Evolutionary conservation across 1,140 invertebrate genomes (phyloP).

Genomic region (Colletes latitarsis): DNA sequence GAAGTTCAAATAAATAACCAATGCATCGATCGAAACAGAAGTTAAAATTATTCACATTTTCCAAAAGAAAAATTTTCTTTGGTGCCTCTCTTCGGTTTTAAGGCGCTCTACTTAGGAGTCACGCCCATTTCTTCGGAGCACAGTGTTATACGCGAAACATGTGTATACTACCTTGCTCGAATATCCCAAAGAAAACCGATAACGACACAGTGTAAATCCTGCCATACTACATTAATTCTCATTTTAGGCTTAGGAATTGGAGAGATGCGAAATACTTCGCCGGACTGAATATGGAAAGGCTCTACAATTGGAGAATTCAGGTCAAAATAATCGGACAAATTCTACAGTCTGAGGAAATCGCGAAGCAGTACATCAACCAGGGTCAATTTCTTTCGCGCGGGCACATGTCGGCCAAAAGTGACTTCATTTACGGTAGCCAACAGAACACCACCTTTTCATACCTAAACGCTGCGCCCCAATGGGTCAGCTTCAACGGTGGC

Average conservation of each 20-base stretch:
- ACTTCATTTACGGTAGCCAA: slow-evolving; percentile 78
- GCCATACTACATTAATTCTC: background rate
- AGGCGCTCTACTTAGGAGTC: too few relatives aligned
- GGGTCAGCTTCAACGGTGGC: slow-evolving; percentile 82
- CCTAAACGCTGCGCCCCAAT: slow-evolving; percentile 83
- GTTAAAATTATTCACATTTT: too few relatives aligned
- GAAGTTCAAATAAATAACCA: too few relatives aligned
- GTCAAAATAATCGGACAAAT: slow-evolving; percentile 62
- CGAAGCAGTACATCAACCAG: slow-evolving; percentile 59
- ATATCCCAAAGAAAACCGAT: background rate
- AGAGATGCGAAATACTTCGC: slow-evolving; percentile 67
- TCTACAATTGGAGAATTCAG: slow-evolving; percentile 67
- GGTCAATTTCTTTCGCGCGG: slow-evolving; percentile 73
- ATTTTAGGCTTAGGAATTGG: slow-evolving; percentile 60
- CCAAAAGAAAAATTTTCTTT: too few relatives aligned
- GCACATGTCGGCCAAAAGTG: slow-evolving; percentile 79
- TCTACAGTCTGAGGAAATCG: slow-evolving; percentile 67
- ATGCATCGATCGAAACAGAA: too few relatives aligned
- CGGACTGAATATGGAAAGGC: slow-evolving; percentile 55
- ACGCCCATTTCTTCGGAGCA: too few relatives aligned
- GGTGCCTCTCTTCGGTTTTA: too few relatives aligned
- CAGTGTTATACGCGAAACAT: background rate
- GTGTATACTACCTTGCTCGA: background rate
- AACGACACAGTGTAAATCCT: background rate
- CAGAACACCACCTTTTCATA: slow-evolving; percentile 80